Base-by-base conservation (phyloP, 1,140 invertebrate genomes). In the Drosophila kurseongensis region DNA sequence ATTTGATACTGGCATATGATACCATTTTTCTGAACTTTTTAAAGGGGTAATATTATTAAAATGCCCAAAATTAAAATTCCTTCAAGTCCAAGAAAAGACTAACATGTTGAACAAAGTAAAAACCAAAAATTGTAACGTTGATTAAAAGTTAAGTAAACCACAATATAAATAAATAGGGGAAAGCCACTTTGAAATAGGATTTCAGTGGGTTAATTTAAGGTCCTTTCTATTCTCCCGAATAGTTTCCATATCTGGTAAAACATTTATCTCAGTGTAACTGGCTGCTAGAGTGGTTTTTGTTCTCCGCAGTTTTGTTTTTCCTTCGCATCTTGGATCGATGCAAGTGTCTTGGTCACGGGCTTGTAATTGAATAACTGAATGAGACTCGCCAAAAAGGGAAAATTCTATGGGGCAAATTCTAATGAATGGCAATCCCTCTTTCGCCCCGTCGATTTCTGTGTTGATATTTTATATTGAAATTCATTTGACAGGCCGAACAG, bases 291-390 rank as follows among this genome's bases (percentile, higher is more conserved):
- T 27, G 13, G 44, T 29, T 18, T 52, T 67, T 16, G 29, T 48
- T 41, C 29, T 29, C 23, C 42, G 32, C 32, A 32, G 29, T 40
- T 71, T 71, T 58, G 36, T 71, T 58, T 71, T 38, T 13, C 9
- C 32, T 29, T 36, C 18, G 12, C 36, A 44, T 40, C 44, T 71
- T 57, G 40, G 40, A 44, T 44, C 23, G 32, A 45, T 54, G 14
- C 8, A 29, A 69, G 44, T 57, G 67, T 69, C 67, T 71, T 68
- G 60, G 65, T 44, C 65, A 23, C 47, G 56, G 38, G 29, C 54
- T 56, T 42, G 51, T 77, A 69, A 77, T 77, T 76, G 73, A 76
- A 76, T 67, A 68, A 76, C 42, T 42, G 48, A 76, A 58, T 40
- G 38, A 35, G 35, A 36, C 18, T 12, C 7, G 36, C 12, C 16